Percentiles rank a stretch among this genome's conserved stretches.
Evolutionary conservation across 2,113 vertebrate genomes (phyloP).

Genomic region (Donacobius atricapilla): DNA sequence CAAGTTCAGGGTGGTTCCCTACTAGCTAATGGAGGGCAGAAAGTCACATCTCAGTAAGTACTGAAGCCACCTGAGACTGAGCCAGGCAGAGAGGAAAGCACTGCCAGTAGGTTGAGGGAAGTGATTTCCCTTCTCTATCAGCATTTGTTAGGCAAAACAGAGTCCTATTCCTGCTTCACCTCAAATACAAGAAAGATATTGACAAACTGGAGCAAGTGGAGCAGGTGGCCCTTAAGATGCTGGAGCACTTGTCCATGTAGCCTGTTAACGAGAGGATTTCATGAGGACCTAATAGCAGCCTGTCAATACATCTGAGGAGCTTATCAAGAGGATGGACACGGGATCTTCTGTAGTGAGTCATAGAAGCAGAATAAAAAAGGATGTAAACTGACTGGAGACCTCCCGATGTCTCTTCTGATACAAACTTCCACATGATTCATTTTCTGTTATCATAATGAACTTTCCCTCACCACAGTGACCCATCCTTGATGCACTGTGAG

Average conservation of each 20-base stretch:
- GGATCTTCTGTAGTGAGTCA: background rate
- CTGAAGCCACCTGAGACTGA: background rate
- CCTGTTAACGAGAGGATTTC: background rate
- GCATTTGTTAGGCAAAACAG: background rate
- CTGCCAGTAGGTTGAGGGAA: background rate
- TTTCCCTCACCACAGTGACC: background rate
- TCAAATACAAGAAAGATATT: background rate
- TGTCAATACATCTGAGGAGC: background rate
- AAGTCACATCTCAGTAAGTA: background rate
- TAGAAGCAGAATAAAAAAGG: background rate
- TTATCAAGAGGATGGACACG: background rate
- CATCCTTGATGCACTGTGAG: background rate
- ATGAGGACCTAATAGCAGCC: background rate
- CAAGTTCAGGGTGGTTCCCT: background rate
- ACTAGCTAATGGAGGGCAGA: background rate
- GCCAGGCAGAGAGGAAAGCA: background rate
- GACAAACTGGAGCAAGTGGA: background rate
- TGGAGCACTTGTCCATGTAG: background rate
- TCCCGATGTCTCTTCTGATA: background rate
- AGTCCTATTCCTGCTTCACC: background rate
- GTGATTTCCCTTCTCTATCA: background rate
- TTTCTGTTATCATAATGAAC: background rate
- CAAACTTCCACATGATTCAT: background rate
- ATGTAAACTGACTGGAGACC: background rate
- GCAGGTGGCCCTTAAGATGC: background rate